Evolutionary conservation across 2,888 invertebrate genomes (phyloP).

Genomic region (Drosophila setosimentum): DNA sequence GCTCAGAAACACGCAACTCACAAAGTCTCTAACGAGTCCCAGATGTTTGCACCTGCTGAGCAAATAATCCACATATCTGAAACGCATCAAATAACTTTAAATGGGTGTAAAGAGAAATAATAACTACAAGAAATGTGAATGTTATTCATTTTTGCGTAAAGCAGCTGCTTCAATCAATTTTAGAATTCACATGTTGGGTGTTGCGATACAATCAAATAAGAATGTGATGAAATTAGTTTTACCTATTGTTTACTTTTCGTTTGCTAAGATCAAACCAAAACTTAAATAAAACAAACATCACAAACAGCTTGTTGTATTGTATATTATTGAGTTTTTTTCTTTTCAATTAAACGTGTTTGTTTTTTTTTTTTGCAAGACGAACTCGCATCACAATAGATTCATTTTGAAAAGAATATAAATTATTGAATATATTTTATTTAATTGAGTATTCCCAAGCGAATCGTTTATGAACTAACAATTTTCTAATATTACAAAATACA

Average conservation of each 20-base stretch:
- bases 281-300: not conserved
- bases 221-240: not conserved
- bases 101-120: conserved; percentile 9
- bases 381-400: not conserved
- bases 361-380: no score
- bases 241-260: not conserved
- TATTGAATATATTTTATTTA: not conserved
- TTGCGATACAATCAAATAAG: not conserved
- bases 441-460: not conserved
- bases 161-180: not conserved
- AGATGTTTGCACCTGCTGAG: conserved; percentile 11
- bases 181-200: not conserved
- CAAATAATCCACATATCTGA: conserved; percentile 4
- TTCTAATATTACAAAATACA: not conserved
- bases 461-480: not conserved
- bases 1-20: conserved; percentile 27
- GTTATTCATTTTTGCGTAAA: not conserved
- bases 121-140: conserved; percentile 13
- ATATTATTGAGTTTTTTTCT: not conserved
- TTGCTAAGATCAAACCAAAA: not conserved
- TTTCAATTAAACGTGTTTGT: no score
- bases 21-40: conserved; percentile 29
- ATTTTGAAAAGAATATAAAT: not conserved
- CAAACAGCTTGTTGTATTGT: not conserved
- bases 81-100: not conserved